phyloP scores from a whole-genome alignment of 2,888 invertebrate species.

The Papilio demoleus region DNA sequence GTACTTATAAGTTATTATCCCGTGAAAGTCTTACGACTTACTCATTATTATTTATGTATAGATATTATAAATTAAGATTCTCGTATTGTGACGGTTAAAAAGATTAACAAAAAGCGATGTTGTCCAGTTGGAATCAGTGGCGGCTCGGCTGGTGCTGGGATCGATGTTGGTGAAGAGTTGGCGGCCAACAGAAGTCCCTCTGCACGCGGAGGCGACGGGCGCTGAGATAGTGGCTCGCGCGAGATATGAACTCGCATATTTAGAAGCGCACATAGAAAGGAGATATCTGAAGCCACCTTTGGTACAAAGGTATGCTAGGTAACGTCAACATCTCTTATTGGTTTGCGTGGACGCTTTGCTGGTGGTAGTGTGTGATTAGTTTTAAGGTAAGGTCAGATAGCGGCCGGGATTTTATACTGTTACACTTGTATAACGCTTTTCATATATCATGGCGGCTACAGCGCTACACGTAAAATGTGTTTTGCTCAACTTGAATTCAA shows the following conservation, averaged over 20 bases:
- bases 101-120: neutral
- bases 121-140: constrained; percentile 89
- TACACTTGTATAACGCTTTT: neutral
- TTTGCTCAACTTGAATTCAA: too few species aligned
- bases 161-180: constrained; percentile 96
- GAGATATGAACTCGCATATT: constrained; percentile 88
- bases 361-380: constrained; percentile 35
- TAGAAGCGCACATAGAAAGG: constrained; percentile 96
- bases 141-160: constrained; percentile 94
- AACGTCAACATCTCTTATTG: constrained; percentile 33
- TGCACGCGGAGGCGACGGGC: constrained; percentile 85
- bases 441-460: too few species aligned
- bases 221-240: constrained; percentile 82
- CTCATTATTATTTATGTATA: too few species aligned
- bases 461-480: too few species aligned
- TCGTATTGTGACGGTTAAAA: neutral
- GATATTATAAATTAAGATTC: too few species aligned
- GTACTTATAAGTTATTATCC: too few species aligned
- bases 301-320: constrained; percentile 82
- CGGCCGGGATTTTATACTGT: neutral
- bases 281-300: constrained; percentile 97
- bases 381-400: constrained; percentile 28
- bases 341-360: constrained; percentile 35
- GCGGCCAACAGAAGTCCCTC: constrained; percentile 81
- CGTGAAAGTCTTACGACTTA: too few species aligned